phyloP scores from a whole-genome alignment of 1,140 invertebrate genomes.

The Zaprionus kolodkinae region DNA sequence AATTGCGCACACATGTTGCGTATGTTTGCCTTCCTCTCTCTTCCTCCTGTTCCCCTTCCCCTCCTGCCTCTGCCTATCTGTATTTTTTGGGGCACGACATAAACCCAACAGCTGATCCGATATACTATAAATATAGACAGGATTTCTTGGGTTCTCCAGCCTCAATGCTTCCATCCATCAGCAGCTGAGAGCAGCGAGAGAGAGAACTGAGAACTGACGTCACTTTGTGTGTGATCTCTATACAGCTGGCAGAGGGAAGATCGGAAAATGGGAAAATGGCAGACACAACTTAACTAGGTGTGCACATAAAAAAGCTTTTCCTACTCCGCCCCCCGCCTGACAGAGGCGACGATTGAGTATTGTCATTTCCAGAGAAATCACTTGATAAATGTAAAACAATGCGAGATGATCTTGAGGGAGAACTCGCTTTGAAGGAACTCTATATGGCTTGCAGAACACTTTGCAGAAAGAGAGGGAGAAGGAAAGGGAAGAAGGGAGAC shows the following conservation, averaged over 20 bases:
- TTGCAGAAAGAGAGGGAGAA: background rate
- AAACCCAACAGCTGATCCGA: conserved; percentile 46
- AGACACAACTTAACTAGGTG: conserved; percentile 8
- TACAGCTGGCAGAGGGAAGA: conserved; percentile 19
- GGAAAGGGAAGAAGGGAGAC: background rate
- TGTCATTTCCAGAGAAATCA: background rate
- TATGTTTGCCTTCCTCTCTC: conserved; percentile 16
- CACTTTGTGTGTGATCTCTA: conserved; percentile 6
- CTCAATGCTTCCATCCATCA: conserved; percentile 18
- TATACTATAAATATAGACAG: conserved; percentile 22
- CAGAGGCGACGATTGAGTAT: conserved; percentile 5
- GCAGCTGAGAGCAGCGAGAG: conserved; percentile 35
- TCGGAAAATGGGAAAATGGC: background rate
- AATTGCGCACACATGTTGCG: conserved; percentile 54
- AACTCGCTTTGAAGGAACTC: background rate
- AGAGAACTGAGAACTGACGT: conserved; percentile 18
- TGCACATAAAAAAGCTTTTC: background rate
- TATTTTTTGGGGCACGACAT: conserved; percentile 24
- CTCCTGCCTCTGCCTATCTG: background rate
- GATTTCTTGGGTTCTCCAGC: background rate
- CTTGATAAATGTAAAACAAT: background rate
- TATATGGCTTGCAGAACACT: conserved; percentile 18
- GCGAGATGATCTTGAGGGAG: background rate
- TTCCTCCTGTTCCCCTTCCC: too few relatives aligned
- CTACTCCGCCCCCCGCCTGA: background rate